phyloP scores from a whole-genome alignment of 2,113 vertebrate genomes.

The Butorides virescens region DNA sequence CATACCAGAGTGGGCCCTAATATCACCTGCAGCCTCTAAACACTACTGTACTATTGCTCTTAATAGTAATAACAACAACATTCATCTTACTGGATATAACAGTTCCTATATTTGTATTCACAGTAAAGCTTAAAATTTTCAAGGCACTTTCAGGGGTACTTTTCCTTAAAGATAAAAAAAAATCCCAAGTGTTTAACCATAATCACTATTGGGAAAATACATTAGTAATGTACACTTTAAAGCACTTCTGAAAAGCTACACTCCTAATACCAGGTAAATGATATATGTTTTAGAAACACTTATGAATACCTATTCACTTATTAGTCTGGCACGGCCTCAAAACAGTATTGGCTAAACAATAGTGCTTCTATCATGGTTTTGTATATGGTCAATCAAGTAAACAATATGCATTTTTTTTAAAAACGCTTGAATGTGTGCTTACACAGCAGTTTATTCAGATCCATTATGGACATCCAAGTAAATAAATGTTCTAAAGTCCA shows the following conservation, averaged over 20 bases:
- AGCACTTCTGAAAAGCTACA: constrained; percentile 69
- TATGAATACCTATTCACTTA: constrained; percentile 70
- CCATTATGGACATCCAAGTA: constrained; percentile 69
- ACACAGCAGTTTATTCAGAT: constrained; percentile 63
- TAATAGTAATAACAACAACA: constrained; percentile 65
- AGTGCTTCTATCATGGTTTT: constrained; percentile 62
- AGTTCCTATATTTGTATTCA: constrained; percentile 48
- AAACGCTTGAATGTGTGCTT: constrained; percentile 54
- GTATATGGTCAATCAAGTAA: constrained; percentile 70
- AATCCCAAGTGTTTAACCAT: constrained; percentile 51
- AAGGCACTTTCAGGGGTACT: constrained; percentile 38
- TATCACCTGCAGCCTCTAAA: constrained; percentile 51
- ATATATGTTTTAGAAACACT: constrained; percentile 71
- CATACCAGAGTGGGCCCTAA: constrained; percentile 12
- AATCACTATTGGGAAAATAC: constrained; percentile 65
- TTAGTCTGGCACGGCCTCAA: constrained; percentile 61
- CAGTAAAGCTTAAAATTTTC: constrained; percentile 38
- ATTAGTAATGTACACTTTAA: constrained; percentile 62
- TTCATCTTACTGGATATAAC: constrained; percentile 20
- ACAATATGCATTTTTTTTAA: constrained; percentile 53
- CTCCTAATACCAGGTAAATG: constrained; percentile 70
- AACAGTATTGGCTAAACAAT: constrained; percentile 63
- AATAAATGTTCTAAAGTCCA: constrained; percentile 68
- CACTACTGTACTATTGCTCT: constrained; percentile 19
- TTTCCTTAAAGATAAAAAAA: constrained; percentile 52